Evolutionary conservation across 2,113 vertebrate species (phyloP), one percentile per base, ranked within the genome.

Genomic region (Australoheros scitulus): DNA sequence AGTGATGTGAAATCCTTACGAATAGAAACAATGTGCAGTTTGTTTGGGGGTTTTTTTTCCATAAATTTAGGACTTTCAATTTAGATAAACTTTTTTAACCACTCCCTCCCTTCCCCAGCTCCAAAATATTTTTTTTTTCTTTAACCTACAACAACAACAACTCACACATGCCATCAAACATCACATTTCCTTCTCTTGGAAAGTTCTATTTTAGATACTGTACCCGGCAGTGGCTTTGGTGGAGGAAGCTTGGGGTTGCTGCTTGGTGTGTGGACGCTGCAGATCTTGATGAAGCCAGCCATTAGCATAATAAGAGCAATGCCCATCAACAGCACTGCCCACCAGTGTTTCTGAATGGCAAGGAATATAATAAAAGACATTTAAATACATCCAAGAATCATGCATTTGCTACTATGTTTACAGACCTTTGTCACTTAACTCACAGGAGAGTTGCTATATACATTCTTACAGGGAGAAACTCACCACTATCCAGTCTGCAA

Each of bases 231-330:
- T 83, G 97, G 97, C 95, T 97, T 99, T 81, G 96, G 97, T 84
- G 97, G 97, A 78, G 98, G 98, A 91, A 99, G 95, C 95, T 97
- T 99, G 90, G 98, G 98, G 92, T 99, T 99, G 95, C 97, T 99
- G 96, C 97, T 99, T 52, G 98, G 98, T 43, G 98, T 99, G 92
- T 99, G 98, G 82, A 99, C 97, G 82, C 98, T 99, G 95, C 98
- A 99, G 94, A 99, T 97, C 93, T 98, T 99, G 92, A 99, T 99
- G 95, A 99, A 99, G 34, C 97, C 98, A 77, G 98, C 98, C 98
- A 99, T 99, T 84, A 99, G 87, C 98, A 99, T 98, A 89, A 99
- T 99, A 80, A 99, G 95, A 79, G 98, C 98, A 65, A 99, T 97
- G 83, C 97, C 98, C 98, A 99, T 99, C 84, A 99, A 95, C 79